phyloP scores from a whole-genome alignment of 2,888 invertebrate genomes.

The Strigamia crassipes region DNA sequence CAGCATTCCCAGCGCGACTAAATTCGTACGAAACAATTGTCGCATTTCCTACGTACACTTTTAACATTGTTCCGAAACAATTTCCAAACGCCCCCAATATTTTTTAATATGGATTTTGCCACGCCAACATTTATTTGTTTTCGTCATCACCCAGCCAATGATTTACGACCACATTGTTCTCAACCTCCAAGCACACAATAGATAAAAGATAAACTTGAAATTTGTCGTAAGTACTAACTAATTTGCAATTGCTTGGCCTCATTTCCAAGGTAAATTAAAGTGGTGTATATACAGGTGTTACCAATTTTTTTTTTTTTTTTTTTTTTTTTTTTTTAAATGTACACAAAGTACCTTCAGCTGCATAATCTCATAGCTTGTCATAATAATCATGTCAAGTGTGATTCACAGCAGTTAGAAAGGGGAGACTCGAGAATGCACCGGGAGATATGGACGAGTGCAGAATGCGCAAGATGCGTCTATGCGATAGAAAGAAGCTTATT shows the following conservation, averaged over 20 bases:
- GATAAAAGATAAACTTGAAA: background rate
- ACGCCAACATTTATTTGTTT: background rate
- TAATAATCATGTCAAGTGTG: conserved; percentile 4
- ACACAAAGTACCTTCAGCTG: background rate
- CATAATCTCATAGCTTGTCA: background rate
- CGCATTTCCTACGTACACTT: no score
- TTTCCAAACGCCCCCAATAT: no score
- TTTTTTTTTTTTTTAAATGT: no score
- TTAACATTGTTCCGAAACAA: background rate
- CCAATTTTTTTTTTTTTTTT: no score
- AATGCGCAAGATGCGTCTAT: background rate
- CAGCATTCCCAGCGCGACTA: background rate
- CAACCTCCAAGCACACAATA: background rate
- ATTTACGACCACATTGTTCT: conserved; percentile 28
- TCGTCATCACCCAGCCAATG: background rate
- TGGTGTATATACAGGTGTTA: no score
- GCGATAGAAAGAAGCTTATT: background rate
- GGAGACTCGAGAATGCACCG: background rate
- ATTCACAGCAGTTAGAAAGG: background rate
- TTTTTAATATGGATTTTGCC: no score
- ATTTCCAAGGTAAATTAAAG: background rate
- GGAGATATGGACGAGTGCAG: background rate
- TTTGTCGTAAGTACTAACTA: background rate
- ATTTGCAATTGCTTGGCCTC: conserved; percentile 1
- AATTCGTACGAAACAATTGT: no score